Evolutionary conservation across 2,113 vertebrate species (phyloP), one percentile per base, ranked within the genome.

Genomic region (Cynocephalus volans): DNA sequence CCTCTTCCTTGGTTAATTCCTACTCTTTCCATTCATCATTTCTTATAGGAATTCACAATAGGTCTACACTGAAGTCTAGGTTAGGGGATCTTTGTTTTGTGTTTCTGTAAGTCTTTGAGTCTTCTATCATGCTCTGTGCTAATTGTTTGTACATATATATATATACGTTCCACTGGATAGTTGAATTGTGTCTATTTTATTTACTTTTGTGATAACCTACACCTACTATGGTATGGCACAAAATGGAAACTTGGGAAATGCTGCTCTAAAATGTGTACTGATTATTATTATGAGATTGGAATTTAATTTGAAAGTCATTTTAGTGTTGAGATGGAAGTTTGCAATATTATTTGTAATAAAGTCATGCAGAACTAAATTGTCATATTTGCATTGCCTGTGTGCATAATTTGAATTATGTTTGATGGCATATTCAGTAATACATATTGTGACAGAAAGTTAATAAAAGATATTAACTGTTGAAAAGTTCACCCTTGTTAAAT

Each of bases 221-320:
- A 64, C 26, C 8, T 93, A 54, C 36, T 1, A 14, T 54, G 26
- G 1, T 60, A 3, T 28, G 58, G 24, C 58, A 84, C 41, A 72
- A 73, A 91, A 60, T 67, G 28, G 23, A 85, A 60, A 89, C 65
- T 85, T 90, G 73, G 73, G 58, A 81, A 92, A 69, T 95, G 6
- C 65, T 73, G 15, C 36, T 90, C 17, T 83, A 54, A 75, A 90
- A 28, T 94, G 3, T 41, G 23, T 26, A 24, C 33, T 72, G 33
- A 52, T 73, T 58, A 60, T 54, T 83, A 28, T 64, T 92, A 79
- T 65, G 50, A 92, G 41, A 62, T 65, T 28, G 73, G 41, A 92
- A 89, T 67, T 89, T 84, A 75, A 75, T 80, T 75, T 48, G 73
- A 95, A 96, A 87, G 19, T 67, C 31, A 31, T 76, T 75, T 90